Evolutionary conservation across 2,888 invertebrate species (phyloP).

Genomic region (Gastracanthus pulcherrimus): DNA sequence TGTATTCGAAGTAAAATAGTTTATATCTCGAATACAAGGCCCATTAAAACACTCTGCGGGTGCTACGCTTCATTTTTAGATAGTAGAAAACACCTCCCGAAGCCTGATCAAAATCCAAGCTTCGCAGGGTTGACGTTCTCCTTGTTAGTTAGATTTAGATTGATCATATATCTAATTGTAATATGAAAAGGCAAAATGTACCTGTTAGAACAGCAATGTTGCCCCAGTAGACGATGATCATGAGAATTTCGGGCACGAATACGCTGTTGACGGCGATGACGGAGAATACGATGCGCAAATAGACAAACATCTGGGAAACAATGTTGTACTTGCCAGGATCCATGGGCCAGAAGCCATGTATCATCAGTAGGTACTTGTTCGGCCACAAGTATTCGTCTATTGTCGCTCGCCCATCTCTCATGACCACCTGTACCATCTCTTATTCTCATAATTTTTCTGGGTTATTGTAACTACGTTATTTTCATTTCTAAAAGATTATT

Average conservation of each 20-base stretch:
- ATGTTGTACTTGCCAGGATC: neutral
- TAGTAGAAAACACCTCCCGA: too few species aligned
- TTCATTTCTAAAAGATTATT: too few species aligned
- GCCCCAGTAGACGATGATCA: conserved; percentile 53
- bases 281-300: conserved; percentile 53
- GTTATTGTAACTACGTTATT: too few species aligned
- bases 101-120: too few species aligned
- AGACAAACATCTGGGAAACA: conserved; percentile 25
- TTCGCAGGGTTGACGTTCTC: too few species aligned
- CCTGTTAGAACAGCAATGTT: conserved; percentile 58
- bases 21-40: too few species aligned
- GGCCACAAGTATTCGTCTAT: conserved; percentile 60
- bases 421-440: neutral
- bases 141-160: too few species aligned
- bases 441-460: neutral
- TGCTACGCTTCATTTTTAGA: too few species aligned
- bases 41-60: too few species aligned
- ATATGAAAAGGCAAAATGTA: too few species aligned
- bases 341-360: conserved; percentile 58
- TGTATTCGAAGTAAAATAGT: too few species aligned
- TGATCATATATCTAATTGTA: too few species aligned
- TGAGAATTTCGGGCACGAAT: conserved; percentile 58
- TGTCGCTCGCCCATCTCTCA: neutral
- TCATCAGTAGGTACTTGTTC: conserved; percentile 56
- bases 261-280: conserved; percentile 53